phyloP scores from a whole-genome alignment of 2,888 invertebrate genomes.

The Sicus ferrugineus region DNA sequence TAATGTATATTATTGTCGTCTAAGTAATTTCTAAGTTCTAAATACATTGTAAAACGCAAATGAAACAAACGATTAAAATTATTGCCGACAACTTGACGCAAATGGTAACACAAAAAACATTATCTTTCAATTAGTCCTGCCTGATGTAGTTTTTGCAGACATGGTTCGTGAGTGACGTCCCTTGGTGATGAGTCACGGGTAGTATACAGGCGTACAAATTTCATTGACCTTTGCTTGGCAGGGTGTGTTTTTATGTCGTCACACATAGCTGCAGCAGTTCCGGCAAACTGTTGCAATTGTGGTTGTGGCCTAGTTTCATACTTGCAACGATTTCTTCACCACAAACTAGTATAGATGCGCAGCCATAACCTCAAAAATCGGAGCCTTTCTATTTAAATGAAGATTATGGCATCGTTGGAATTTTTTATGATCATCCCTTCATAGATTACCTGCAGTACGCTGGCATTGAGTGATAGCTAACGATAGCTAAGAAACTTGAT shows the following conservation, averaged over 20 bases:
- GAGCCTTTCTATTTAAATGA: no score
- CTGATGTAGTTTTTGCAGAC: no score
- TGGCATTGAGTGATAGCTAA: no score
- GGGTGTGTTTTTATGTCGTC: background rate
- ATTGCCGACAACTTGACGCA: slow-evolving; percentile 38
- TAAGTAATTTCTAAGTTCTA: slow-evolving; percentile 5
- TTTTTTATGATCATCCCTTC: no score
- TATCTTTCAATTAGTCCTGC: slow-evolving; percentile 2
- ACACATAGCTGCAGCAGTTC: background rate
- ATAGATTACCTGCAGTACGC: no score
- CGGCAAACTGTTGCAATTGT: slow-evolving; percentile 12
- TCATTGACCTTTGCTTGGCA: slow-evolving; percentile 29
- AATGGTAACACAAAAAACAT: slow-evolving; percentile 30
- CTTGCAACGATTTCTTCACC: background rate
- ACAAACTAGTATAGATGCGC: background rate
- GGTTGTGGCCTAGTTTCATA: slow-evolving; percentile 17
- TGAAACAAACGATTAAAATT: slow-evolving; percentile 25
- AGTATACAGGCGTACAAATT: background rate
- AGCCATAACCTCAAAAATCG: slow-evolving; percentile 24
- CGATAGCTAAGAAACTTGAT: no score
- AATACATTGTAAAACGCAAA: slow-evolving; percentile 28
- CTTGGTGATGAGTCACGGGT: slow-evolving; percentile 5
- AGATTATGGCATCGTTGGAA: no score
- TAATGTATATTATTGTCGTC: slow-evolving; percentile 27
- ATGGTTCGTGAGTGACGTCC: background rate